These are phyloP conservation scores for Lobophora halterata DNA, from an alignment of 2,888 invertebrate species.

Conservation along the genomic window DNA sequence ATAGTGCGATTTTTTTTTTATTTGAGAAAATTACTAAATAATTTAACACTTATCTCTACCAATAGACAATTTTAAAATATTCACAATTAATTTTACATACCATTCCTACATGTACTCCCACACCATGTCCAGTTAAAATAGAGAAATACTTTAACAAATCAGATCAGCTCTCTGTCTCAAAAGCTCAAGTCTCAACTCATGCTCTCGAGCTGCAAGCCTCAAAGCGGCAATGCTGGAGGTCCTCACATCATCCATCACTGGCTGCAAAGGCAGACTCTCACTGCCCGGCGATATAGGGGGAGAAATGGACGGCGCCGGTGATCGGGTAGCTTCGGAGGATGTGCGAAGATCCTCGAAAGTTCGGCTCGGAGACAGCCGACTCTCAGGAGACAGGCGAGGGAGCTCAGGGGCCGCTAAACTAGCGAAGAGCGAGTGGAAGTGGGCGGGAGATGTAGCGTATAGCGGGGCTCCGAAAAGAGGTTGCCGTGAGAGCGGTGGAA, in stretches of 20 bases:
- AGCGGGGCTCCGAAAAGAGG: conserved; percentile 67
- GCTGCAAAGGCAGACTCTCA: conserved; percentile 73
- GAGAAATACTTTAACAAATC: conserved; percentile 53
- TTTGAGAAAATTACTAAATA: too few relatives aligned
- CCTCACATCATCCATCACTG: conserved; percentile 83
- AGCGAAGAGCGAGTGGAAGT: conserved; percentile 92
- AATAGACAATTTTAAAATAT: too few relatives aligned
- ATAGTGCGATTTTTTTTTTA: too few relatives aligned
- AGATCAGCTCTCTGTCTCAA: conserved; percentile 85
- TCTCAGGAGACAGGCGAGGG: conserved; percentile 61
- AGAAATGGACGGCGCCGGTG: conserved; percentile 70
- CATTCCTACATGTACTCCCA: too few relatives aligned
- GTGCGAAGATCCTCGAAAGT: conserved; percentile 40
- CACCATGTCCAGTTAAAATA: not conserved
- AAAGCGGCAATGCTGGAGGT: conserved; percentile 93
- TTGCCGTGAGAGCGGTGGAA: conserved; percentile 63
- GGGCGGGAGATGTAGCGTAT: conserved; percentile 75
- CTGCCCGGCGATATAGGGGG: conserved; percentile 78
- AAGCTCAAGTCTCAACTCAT: conserved; percentile 91
- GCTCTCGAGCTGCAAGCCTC: conserved; percentile 92
- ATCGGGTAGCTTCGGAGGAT: conserved; percentile 52
- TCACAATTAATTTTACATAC: too few relatives aligned
- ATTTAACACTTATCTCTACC: too few relatives aligned
- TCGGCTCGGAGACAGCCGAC: conserved; percentile 55
- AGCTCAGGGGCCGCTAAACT: conserved; percentile 84